Percentiles rank a stretch among this genome's conserved stretches.
Evolutionary conservation across 2,888 invertebrate genomes (phyloP).

Genomic region (Stenodera caucasica): DNA sequence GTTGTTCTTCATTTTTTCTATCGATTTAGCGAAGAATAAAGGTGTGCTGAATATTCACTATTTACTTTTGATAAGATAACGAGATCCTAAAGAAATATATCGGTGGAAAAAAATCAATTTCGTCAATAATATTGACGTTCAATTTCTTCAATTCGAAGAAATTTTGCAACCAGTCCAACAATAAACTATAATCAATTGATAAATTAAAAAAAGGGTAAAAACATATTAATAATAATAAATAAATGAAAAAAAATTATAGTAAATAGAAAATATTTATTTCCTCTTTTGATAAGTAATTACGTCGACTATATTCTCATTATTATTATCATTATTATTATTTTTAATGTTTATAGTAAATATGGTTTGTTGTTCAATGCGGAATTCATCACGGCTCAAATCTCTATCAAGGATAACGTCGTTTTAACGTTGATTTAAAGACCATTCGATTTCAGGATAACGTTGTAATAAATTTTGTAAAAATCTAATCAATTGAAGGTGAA

Average conservation of each 20-base stretch:
- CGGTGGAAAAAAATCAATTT: neutral
- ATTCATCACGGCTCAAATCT: neutral
- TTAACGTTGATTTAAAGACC: neutral
- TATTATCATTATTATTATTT: neutral
- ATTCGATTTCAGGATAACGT: neutral
- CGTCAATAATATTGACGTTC: neutral
- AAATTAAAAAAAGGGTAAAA: no score
- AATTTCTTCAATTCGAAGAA: no score
- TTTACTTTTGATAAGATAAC: constrained; percentile 1
- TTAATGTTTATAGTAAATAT: neutral
- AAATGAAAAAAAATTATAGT: constrained; percentile 5
- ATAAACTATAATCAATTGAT: no score
- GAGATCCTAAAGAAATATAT: neutral
- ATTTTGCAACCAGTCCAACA: no score
- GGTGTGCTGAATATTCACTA: neutral
- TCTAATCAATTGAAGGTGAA: neutral
- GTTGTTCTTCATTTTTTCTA: no score
- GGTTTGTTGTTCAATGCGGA: neutral
- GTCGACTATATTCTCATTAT: constrained; percentile 12
- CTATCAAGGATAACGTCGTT: constrained; percentile 2
- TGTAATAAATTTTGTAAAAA: neutral
- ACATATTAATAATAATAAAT: no score
- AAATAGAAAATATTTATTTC: constrained; percentile 34
- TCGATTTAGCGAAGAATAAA: no score
- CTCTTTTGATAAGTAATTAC: constrained; percentile 26